Percentiles rank a stretch among this genome's conserved stretches.
phyloP scores from a whole-genome alignment of 2,888 invertebrate species.

The Rutpela maculata region DNA sequence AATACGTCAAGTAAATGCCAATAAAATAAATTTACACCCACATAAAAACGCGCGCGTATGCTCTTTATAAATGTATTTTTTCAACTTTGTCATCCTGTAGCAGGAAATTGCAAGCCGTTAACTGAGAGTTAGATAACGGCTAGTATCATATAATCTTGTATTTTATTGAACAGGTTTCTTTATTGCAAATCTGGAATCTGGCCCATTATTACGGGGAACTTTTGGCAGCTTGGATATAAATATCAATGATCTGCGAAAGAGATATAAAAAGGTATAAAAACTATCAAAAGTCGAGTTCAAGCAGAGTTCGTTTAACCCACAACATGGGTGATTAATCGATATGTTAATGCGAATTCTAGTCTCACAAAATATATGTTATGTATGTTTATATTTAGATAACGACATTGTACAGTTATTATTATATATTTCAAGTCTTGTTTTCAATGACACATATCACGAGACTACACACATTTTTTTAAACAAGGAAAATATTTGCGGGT shows the following conservation, averaged over 20 bases:
- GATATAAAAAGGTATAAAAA: not conserved
- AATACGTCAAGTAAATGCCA: not conserved
- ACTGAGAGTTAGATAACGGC: constrained; percentile 53
- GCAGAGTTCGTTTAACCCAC: constrained; percentile 11
- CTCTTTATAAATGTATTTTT: not conserved
- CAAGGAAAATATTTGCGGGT: too few species aligned
- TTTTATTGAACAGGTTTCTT: constrained; percentile 50
- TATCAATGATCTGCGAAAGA: not conserved
- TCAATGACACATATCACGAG: too few species aligned
- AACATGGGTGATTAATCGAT: constrained; percentile 1
- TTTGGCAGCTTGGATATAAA: constrained; percentile 15
- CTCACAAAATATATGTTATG: not conserved
- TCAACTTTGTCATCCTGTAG: not conserved
- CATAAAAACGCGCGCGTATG: not conserved
- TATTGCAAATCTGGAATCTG: constrained; percentile 34
- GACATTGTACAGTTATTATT: not conserved
- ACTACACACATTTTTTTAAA: too few species aligned
- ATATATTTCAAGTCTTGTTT: not conserved
- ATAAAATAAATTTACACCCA: not conserved
- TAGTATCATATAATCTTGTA: constrained; percentile 40
- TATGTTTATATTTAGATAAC: constrained; percentile 12
- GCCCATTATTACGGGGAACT: constrained; percentile 23
- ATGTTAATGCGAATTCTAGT: not conserved
- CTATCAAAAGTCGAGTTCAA: not conserved
- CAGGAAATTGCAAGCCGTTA: constrained; percentile 12